These are phyloP conservation scores for Speoplatyrhinus poulsoni DNA, from an alignment of 2,113 vertebrate species.

Conservation along the genomic window DNA sequence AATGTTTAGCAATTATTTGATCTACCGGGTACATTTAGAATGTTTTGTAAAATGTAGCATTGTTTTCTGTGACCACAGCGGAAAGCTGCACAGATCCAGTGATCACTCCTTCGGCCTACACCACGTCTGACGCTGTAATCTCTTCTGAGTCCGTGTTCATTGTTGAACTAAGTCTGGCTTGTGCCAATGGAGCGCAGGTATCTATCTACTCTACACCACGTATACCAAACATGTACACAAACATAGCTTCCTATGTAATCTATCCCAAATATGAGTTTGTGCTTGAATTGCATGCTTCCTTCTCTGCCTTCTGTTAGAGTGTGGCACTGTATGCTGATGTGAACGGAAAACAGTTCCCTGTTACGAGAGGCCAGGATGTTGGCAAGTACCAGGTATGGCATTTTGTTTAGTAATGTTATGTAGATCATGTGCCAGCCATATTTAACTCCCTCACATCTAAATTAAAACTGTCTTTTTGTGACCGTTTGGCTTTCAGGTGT, in stretches of 20 bases:
- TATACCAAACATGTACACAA: neutral
- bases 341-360: constrained; percentile 90
- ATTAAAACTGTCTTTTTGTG: neutral
- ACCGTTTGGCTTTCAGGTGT: constrained; percentile 75
- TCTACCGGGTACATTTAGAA: neutral
- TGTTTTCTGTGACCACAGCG: constrained; percentile 62
- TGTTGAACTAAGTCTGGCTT: constrained; percentile 87
- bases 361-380: constrained; percentile 90
- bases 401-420: neutral
- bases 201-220: neutral
- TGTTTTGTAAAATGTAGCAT: neutral
- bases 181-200: constrained; percentile 91
- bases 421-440: no score
- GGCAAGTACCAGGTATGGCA: constrained; percentile 88
- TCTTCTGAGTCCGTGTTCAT: constrained; percentile 91
- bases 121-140: constrained; percentile 89
- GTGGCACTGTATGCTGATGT: constrained; percentile 90
- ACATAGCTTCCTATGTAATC: no score
- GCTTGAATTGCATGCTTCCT: neutral
- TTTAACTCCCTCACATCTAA: neutral
- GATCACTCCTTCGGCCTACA: constrained; percentile 90
- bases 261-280: neutral
- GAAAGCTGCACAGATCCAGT: constrained; percentile 87
- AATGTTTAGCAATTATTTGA: neutral
- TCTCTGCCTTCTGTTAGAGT: constrained; percentile 70